Base-by-base conservation (phyloP, 1,140 invertebrate species). In the Drosophila pachea region DNA sequence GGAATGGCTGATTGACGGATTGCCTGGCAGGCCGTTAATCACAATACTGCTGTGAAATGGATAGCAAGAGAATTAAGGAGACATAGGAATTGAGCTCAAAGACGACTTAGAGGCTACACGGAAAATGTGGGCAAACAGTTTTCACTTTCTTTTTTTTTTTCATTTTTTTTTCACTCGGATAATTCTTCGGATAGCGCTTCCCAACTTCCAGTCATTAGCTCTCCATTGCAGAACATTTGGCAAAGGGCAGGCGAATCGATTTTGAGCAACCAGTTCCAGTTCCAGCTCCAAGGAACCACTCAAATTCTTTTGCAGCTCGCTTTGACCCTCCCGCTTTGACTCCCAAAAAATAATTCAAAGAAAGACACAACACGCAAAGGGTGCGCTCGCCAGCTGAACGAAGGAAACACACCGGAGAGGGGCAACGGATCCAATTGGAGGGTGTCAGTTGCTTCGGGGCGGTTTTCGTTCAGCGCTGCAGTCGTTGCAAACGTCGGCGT, bases 341-440 rank as follows among this genome's bases (percentile, higher is more conserved):
- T 47, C 50, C 36, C 22, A 52, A 42, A 60, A 64, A 45, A 38
- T 32, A 29, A 38, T 53, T 16, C 14, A 32, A 66, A 58, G 62
- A 59, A 65, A 65, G 62, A 70, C 68, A 70, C 45, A 66, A 59
- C 68, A 70, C 62, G 68, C 68, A 70, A 70, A 60, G 62, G 68
- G 62, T 70, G 68, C 38, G 53, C 33, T 59, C 7, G 29, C 54
- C 52, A 65, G 62, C 12, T 54, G 11, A 38, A 38, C 36, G 40
- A 3, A n/a, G 59, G 16, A n/a, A n/a, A n/a, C 16, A 42, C 33
- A 31, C 8, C 33, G 43, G 33, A 22, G 11, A 9, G 48, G 35
- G 35, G 9, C 2, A 1, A 38, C n/a, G 14, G 12, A 9, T 45
- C 50, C 33, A 29, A 40, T 49, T 54, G 32, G 49, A 61, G 56